phyloP scores from a whole-genome alignment of 2,888 invertebrate genomes.

The Unio delphinus region DNA sequence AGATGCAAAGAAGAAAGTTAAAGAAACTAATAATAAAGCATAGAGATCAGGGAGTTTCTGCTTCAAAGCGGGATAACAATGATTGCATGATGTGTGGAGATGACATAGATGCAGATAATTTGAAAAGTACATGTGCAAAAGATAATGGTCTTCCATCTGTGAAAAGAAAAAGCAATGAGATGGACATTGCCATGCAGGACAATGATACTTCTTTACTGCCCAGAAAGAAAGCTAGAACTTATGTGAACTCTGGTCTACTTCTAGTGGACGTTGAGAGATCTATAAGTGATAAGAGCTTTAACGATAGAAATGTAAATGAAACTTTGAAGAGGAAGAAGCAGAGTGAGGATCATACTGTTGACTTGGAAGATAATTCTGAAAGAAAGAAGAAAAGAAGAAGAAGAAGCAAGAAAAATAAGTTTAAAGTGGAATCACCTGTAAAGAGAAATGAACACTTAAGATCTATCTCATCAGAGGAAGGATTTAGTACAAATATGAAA shows the following conservation, averaged over 20 bases:
- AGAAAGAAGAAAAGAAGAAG: slow-evolving; percentile 16
- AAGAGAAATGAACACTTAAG: background rate
- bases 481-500: too few species aligned
- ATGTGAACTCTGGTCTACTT: too few species aligned
- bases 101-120: slow-evolving; percentile 2
- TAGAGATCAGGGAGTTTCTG: background rate
- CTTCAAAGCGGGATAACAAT: background rate
- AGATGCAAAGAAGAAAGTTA: slow-evolving; percentile 11
- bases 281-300: background rate
- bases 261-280: background rate
- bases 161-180: background rate
- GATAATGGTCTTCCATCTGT: slow-evolving; percentile 1
- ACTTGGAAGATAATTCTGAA: background rate
- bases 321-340: background rate
- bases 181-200: background rate
- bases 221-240: background rate
- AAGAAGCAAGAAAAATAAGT: slow-evolving; percentile 30
- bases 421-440: slow-evolving; percentile 21
- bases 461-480: too few species aligned
- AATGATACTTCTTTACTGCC: background rate
- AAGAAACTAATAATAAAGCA: background rate
- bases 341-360: background rate
- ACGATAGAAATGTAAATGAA: background rate
- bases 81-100: slow-evolving; percentile 1
- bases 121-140: background rate